Conservation (phyloP, 2,888 invertebrate species). For the Papilio elwesi region DNA sequence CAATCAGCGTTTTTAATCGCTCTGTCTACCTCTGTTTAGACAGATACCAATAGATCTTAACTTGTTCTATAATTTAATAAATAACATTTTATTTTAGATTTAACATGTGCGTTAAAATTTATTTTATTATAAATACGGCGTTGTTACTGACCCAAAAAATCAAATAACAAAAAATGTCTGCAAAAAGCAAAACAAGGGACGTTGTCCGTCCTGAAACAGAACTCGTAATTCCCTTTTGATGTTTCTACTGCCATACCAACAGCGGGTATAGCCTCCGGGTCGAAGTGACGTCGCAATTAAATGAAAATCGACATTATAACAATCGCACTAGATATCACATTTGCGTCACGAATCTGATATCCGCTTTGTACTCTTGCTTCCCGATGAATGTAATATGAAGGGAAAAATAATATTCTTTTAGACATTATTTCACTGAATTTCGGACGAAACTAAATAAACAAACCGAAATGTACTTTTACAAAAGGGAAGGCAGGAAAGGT, state of each 20-base stretch:
- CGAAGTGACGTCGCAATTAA: not conserved
- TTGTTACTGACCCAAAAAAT: constrained; percentile 3
- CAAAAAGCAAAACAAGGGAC: constrained; percentile 21
- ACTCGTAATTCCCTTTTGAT: constrained; percentile 37
- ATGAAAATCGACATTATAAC: not conserved
- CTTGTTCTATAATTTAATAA: too few species aligned
- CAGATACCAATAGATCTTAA: too few species aligned
- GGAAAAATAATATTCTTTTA: constrained; percentile 4
- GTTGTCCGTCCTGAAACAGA: constrained; percentile 1
- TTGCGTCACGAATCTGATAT: not conserved
- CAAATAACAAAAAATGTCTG: not conserved
- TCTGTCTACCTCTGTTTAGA: too few species aligned
- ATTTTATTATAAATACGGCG: not conserved
- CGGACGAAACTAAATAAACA: not conserved
- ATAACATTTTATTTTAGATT: too few species aligned
- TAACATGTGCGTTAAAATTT: too few species aligned
- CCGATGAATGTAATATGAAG: constrained; percentile 3
- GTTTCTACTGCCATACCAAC: constrained; percentile 24
- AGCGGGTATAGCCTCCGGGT: not conserved
- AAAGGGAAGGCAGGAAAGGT: too few species aligned
- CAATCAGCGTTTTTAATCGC: too few species aligned
- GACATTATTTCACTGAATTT: constrained; percentile 4
- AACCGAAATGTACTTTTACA: too few species aligned
- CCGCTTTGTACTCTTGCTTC: not conserved
- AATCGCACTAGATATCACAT: not conserved